Evolutionary conservation across 2,888 invertebrate species (phyloP).

Genomic region (Heteromyza rotundicornis): DNA sequence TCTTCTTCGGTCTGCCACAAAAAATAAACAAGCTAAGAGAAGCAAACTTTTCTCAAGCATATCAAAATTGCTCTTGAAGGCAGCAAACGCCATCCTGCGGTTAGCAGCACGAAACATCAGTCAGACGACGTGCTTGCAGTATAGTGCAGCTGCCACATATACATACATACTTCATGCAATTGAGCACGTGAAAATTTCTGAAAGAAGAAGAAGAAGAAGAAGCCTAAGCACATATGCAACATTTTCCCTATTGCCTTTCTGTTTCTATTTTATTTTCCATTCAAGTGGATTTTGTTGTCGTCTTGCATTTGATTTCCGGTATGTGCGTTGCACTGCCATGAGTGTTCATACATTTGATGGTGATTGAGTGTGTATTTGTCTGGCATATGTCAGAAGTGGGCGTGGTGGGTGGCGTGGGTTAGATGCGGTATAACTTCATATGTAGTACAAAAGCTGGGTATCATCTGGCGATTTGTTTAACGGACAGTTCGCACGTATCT

Average conservation of each 20-base stretch:
- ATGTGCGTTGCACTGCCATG: neutral
- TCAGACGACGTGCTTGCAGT: neutral
- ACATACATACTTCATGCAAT: constrained; percentile 18
- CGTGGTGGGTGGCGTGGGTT: neutral
- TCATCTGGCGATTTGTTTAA: neutral
- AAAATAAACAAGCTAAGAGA: neutral
- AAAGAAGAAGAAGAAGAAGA: too few species aligned
- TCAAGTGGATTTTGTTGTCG: constrained; percentile 13
- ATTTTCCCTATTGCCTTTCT: neutral
- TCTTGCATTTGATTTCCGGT: neutral
- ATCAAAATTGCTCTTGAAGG: neutral
- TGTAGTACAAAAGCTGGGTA: neutral
- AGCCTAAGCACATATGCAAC: constrained; percentile 9
- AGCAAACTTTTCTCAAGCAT: neutral
- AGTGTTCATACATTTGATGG: neutral
- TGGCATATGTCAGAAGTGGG: neutral
- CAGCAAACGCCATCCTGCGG: neutral
- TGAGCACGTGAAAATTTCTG: constrained; percentile 12
- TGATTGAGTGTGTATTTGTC: neutral
- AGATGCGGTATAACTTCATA: neutral
- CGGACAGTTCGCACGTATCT: neutral
- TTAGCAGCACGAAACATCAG: neutral
- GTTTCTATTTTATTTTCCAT: neutral
- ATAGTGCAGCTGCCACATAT: neutral
- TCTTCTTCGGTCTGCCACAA: neutral